Evolutionary conservation across 2,888 invertebrate species (phyloP).

Genomic region (Apotomis turbidana): DNA sequence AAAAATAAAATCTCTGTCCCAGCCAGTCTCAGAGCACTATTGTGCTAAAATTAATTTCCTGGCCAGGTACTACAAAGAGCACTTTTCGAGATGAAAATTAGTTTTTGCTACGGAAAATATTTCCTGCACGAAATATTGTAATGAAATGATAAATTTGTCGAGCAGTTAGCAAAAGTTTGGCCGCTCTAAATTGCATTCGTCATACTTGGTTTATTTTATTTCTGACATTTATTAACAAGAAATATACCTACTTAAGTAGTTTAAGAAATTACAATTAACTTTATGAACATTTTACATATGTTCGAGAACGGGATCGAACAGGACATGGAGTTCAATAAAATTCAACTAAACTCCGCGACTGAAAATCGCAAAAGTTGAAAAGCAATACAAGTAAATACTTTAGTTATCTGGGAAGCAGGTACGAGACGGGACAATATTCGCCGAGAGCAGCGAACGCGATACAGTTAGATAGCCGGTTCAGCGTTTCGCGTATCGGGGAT

Average conservation of each 20-base stretch:
- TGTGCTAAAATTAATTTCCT: conserved; percentile 38
- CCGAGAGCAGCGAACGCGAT: background rate
- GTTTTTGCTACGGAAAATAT: conserved; percentile 25
- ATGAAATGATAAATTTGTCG: conserved; percentile 38
- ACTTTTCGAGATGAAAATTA: conserved; percentile 39
- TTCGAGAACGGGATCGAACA: no score
- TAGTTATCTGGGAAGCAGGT: background rate
- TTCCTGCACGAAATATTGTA: conserved; percentile 33
- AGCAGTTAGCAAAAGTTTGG: conserved; percentile 28
- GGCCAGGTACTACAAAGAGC: conserved; percentile 26
- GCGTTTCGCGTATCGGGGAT: conserved; percentile 1
- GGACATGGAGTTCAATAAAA: background rate
- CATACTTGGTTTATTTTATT: conserved; percentile 5
- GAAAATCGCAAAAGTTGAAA: background rate
- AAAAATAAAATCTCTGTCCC: conserved; percentile 28
- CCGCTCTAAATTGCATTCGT: conserved; percentile 23
- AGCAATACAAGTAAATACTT: conserved; percentile 12
- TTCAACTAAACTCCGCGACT: background rate
- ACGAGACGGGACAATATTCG: conserved; percentile 7
- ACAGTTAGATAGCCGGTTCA: conserved; percentile 15
- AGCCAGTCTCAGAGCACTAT: conserved; percentile 17
- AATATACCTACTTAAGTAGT: background rate
- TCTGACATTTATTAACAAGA: conserved; percentile 1
- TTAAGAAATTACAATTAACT: no score
- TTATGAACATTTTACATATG: no score